Conservation (phyloP, 2,797 vertebrate species). For the Neopelma chrysocephalum region DNA sequence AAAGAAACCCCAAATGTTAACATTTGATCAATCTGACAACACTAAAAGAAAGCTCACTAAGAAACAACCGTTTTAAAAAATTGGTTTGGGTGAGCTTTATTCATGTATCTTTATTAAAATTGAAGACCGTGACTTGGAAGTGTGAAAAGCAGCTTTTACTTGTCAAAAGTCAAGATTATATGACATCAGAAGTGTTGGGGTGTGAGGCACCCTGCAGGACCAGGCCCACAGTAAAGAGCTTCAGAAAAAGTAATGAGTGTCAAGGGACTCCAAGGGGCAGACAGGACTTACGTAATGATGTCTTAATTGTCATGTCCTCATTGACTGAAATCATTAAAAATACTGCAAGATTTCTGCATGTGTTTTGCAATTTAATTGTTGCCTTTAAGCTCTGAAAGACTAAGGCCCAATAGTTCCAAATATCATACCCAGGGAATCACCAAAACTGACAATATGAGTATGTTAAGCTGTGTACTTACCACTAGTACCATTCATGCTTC, state of each 20-base stretch:
- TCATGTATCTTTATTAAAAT: not conserved
- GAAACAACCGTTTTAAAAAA: not conserved
- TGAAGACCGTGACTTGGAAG: not conserved
- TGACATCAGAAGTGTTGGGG: not conserved
- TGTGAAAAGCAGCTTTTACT: not conserved
- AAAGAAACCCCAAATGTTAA: rapidly evolving
- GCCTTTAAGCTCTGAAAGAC: not conserved
- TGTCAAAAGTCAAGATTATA: not conserved
- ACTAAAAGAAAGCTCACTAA: not conserved
- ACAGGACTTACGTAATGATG: not conserved
- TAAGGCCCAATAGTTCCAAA: not conserved
- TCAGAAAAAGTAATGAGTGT: not conserved
- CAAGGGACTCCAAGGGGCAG: not conserved
- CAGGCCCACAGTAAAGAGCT: not conserved
- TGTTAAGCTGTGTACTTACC: not conserved
- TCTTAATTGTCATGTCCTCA: not conserved
- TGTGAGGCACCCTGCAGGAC: not conserved
- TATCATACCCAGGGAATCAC: not conserved
- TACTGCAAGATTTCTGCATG: not conserved
- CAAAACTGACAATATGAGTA: not conserved
- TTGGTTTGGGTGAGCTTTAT: not conserved
- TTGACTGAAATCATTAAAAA: not conserved
- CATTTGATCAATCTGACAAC: not conserved
- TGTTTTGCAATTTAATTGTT: not conserved
- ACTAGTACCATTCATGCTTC: conserved; percentile 26